These are phyloP conservation scores for Drosophila affinis DNA, from an alignment of 2,888 invertebrate species.

Conservation along the genomic window DNA sequence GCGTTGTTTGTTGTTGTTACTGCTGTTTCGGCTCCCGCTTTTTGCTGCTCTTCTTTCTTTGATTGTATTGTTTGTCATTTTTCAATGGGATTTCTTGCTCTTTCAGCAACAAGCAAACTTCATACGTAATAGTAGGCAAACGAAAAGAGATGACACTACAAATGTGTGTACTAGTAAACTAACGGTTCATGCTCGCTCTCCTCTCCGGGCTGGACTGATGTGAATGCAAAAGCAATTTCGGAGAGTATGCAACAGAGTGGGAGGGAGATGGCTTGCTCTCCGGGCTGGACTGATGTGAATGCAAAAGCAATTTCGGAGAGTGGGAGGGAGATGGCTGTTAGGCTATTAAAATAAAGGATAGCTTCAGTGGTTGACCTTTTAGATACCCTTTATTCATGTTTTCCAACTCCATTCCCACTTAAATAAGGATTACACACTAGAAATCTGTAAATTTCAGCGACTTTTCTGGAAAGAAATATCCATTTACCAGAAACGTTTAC, in stretches of 20 bases:
- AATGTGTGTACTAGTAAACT: conserved; percentile 3
- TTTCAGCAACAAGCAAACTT: conserved; percentile 22
- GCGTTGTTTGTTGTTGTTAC: conserved; percentile 18
- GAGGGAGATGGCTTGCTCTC: too few relatives aligned
- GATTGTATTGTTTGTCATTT: conserved; percentile 49
- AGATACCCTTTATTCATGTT: background rate
- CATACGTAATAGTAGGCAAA: conserved; percentile 32
- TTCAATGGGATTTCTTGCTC: conserved; percentile 40
- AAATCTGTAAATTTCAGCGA: background rate
- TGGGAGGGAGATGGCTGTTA: background rate
- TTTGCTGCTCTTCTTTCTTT: conserved; percentile 34
- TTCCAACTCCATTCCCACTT: background rate
- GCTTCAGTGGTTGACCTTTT: background rate
- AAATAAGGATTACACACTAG: background rate
- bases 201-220: background rate
- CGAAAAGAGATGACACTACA: conserved; percentile 25
- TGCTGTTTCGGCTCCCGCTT: conserved; percentile 12
- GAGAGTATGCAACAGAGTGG: conserved; percentile 1
- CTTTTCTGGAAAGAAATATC: background rate
- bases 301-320: too few relatives aligned
- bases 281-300: too few relatives aligned
- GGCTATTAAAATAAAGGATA: background rate
- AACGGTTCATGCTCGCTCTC: conserved; percentile 18
- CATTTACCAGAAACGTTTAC: background rate
- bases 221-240: conserved; percentile 9